Evolutionary conservation across 2,113 vertebrate species (phyloP), one percentile per base, ranked within the genome.

Genomic region (Microtus richardsoni): DNA sequence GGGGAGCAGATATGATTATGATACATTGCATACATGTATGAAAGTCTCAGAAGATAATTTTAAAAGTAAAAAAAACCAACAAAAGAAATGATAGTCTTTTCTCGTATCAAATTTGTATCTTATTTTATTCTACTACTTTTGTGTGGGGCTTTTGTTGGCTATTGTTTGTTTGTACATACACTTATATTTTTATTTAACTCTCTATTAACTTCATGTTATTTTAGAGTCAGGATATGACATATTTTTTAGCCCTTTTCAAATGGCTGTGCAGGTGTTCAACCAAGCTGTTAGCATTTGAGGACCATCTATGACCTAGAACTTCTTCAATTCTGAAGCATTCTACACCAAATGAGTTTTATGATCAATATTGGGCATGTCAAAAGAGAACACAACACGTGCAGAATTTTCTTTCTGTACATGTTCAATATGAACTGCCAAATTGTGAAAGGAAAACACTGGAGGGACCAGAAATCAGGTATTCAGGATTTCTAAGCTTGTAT

Each of bases 191-290:
- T 87, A 90, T 91, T 91, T 91, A 88, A 96, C 77, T 91, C n/a
- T 66, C 85, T 94, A 60, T 82, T 5, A 60, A 68, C 77, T 93
- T 93, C 13, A n/a, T 92, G 33, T 92, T 49, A 91, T 84, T 96
- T 96, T 95, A 17, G 54, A 47, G 24, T 54, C 9, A 49, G 54
- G 10, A 17, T 87, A 9, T 58, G 58, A 91, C 95, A 62, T 91
- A 58, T 36, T 7, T 84, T 84, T 28, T 41, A 52, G 93, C 90
- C 95, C 92, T 92, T 24, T 78, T 73, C 60, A 97, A 96, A 68
- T 91, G 85, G 17, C 41, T 92, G 36, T 86, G 39, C 62, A 88
- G 58, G 93, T 93, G 73, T 64, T 77, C 73, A 83, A 71, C 83
- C 78, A 86, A 75, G 0, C 19, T 19, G 44, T 97, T 80, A 74